Percentiles rank a stretch among this genome's conserved stretches.
Evolutionary conservation across 2,888 invertebrate genomes (phyloP).

Genomic region (Chymomyza amoena): DNA sequence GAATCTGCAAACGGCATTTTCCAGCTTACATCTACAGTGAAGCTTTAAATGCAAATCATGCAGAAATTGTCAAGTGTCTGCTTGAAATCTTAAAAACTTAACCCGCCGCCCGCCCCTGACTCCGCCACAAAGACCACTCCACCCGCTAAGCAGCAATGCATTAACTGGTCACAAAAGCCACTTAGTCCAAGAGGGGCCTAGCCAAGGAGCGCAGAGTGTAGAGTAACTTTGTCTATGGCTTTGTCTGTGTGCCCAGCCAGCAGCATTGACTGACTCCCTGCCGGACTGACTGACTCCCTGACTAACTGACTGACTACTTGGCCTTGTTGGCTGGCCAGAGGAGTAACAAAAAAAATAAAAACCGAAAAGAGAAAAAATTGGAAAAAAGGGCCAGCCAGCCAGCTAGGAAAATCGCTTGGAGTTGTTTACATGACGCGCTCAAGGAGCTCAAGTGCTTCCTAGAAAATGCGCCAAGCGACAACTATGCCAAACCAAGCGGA

Average conservation of each 20-base stretch:
- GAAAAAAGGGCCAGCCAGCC: not conserved
- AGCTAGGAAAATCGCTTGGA: slow-evolving; percentile 33
- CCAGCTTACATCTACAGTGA: slow-evolving; percentile 29
- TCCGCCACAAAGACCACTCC: not conserved
- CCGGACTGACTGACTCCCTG: too few species aligned
- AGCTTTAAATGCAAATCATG: slow-evolving; percentile 71
- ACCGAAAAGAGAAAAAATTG: not conserved
- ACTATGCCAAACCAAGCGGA: slow-evolving; percentile 25
- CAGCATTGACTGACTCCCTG: too few species aligned
- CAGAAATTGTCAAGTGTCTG: slow-evolving; percentile 41
- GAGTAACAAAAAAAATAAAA: not conserved
- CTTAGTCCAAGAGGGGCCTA: not conserved
- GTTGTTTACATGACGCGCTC: slow-evolving; percentile 61
- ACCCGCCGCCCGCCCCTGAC: not conserved
- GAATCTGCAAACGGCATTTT: not conserved
- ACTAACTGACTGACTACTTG: not conserved
- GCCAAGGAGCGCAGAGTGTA: not conserved
- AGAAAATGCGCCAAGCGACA: slow-evolving; percentile 53
- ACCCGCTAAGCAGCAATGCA: not conserved
- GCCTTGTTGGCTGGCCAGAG: not conserved
- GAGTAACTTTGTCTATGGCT: not conserved
- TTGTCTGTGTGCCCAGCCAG: not conserved
- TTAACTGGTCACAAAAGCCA: not conserved
- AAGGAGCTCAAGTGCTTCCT: slow-evolving; percentile 61
- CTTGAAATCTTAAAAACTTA: not conserved